These are phyloP conservation scores for Siniperca undulata DNA, from an alignment of 2,797 vertebrate genomes.

Conservation along the genomic window DNA sequence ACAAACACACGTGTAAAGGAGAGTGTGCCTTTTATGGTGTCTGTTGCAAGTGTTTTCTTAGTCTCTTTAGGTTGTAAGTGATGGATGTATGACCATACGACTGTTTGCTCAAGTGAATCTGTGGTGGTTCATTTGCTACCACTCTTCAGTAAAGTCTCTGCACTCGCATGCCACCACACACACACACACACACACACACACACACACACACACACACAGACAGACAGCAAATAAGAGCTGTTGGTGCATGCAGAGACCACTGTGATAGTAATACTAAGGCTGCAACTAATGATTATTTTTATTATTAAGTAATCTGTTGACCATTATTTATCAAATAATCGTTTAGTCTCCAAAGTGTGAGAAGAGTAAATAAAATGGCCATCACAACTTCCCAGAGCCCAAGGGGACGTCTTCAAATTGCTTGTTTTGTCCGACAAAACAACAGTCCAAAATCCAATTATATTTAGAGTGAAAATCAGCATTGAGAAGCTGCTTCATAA, in stretches of 20 bases:
- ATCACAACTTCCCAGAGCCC: not conserved
- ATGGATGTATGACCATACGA: constrained; percentile 54
- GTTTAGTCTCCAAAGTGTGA: not conserved
- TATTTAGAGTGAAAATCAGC: not conserved
- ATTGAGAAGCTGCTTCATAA: not conserved
- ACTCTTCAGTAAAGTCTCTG: constrained; percentile 14
- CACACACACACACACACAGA: not conserved
- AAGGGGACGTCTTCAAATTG: not conserved
- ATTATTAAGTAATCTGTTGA: constrained; percentile 16
- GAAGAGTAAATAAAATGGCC: not conserved
- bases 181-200: not conserved
- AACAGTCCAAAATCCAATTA: not conserved
- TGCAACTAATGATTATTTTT: constrained; percentile 26
- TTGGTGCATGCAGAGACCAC: not conserved
- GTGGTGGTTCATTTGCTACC: constrained; percentile 24
- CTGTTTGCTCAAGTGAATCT: constrained; percentile 63
- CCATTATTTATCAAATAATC: constrained; percentile 8
- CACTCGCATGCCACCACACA: constrained; percentile 1
- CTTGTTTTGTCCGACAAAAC: not conserved
- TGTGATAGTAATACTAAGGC: not conserved
- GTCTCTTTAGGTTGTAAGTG: constrained; percentile 42
- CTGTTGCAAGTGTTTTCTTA: constrained; percentile 50
- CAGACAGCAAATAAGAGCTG: constrained; percentile 12
- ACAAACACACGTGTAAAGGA: constrained; percentile 29
- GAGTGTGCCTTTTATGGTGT: constrained; percentile 50